Conservation (phyloP, 2,113 vertebrate genomes). For the Aphyosemion australe region DNA sequence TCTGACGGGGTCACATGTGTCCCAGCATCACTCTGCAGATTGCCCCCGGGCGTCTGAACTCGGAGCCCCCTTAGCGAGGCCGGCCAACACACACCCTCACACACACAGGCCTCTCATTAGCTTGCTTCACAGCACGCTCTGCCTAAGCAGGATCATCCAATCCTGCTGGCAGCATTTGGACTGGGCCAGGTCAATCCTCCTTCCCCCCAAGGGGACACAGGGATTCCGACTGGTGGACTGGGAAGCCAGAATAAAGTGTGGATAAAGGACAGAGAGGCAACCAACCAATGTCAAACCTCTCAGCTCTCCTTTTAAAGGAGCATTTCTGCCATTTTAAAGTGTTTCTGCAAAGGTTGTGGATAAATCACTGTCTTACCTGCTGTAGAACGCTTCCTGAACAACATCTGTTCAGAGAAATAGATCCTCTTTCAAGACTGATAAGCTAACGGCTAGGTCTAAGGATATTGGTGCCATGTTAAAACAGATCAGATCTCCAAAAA, state of each 20-base stretch:
- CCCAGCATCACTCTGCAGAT: conserved; percentile 63
- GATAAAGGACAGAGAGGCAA: conserved; percentile 3
- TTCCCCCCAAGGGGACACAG: conserved; percentile 34
- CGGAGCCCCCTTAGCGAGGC: conserved; percentile 44
- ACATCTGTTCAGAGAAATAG: too few species aligned
- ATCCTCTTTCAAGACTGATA: too few species aligned
- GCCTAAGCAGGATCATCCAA: conserved; percentile 72
- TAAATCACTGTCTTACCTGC: too few species aligned
- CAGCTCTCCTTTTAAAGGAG: background rate
- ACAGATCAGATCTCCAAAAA: too few species aligned
- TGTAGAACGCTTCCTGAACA: too few species aligned
- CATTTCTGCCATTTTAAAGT: too few species aligned
- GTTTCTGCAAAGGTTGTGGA: too few species aligned
- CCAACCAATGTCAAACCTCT: background rate
- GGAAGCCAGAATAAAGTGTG: conserved; percentile 20
- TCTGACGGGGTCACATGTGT: conserved; percentile 67
- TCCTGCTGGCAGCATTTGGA: conserved; percentile 68
- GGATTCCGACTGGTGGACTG: conserved; percentile 37
- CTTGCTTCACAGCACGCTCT: conserved; percentile 70
- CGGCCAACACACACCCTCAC: conserved; percentile 45
- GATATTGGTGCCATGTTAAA: too few species aligned
- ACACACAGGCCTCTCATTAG: conserved; percentile 65
- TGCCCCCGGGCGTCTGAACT: conserved; percentile 60
- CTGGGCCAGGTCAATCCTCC: conserved; percentile 64
- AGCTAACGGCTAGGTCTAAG: too few species aligned